phyloP scores from a whole-genome alignment of 2,797 vertebrate species.

The Lithobates pipiens region DNA sequence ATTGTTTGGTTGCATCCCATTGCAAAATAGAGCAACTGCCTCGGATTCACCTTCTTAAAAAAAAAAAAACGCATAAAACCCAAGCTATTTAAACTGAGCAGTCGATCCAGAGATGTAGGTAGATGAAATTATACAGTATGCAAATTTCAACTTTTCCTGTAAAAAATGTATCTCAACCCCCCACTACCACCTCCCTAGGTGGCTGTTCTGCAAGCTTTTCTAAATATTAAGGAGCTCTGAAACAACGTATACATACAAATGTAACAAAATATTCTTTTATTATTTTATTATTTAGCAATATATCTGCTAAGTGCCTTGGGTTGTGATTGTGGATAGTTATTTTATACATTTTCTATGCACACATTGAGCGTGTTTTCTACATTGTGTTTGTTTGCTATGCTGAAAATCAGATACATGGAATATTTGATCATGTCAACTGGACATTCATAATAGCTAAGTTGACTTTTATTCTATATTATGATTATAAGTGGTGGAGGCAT shows the following conservation, averaged over 20 bases:
- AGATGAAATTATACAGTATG: too few relatives aligned
- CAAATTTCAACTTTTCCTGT: neutral
- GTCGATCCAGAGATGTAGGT: too few relatives aligned
- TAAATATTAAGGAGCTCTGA: neutral
- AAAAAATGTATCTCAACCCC: neutral
- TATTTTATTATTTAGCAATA: neutral
- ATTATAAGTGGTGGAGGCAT: neutral
- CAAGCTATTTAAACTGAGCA: too few relatives aligned
- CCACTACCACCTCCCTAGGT: neutral
- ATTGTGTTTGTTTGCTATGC: neutral
- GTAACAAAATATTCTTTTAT: neutral
- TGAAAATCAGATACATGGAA: neutral
- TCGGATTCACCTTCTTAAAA: too few relatives aligned
- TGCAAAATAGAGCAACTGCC: too few relatives aligned
- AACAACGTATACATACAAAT: neutral
- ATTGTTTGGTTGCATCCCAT: too few relatives aligned
- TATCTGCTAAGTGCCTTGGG: neutral
- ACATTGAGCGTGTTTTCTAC: neutral
- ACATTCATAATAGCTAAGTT: neutral
- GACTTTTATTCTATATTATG: neutral
- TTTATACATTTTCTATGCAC: neutral
- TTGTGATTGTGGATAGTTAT: neutral
- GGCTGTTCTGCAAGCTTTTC: neutral
- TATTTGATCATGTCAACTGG: constrained; percentile 3
- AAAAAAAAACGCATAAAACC: too few relatives aligned